Evolutionary conservation across 2,113 vertebrate species (phyloP), one percentile per base, ranked within the genome.

Genomic region (Siniperca chuatsi): DNA sequence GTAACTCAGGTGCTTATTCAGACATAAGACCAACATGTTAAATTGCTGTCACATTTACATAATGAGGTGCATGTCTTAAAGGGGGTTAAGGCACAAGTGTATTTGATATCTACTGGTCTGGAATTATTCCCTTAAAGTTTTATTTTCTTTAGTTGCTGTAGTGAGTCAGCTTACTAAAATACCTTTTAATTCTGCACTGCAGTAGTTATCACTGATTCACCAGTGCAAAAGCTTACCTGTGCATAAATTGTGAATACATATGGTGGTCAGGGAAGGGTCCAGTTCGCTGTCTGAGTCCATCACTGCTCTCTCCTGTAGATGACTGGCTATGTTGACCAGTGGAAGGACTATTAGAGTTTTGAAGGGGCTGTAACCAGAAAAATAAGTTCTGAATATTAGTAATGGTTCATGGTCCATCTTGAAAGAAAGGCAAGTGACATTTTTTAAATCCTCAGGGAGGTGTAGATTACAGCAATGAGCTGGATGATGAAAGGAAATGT

Each of bases 211-310:
- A 69, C 37, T 52, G 54, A 29, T 61, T 44, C n/a, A 13, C 2
- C n/a, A 20, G 50, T 50, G 42, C 68, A 40, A 44, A 54, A 52
- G 21, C 72, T 64, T 73, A 94, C 91, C 84, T 90, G 15, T 94
- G 91, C 83, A 92, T 86, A 62, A 89, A 85, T 6, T 92, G 82
- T 35, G 81, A 71, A 76, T 94, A 93, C 83, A 91, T 71, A 25
- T 91, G 87, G 20, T 94, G 82, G 68, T 87, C 89, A n/a, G 81
- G 85, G 75, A 82, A 76, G 23, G 89, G 20, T 64, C 78, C 91
- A 20, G 81, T 68, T 60, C 82, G 62, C 72, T 92, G 91, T 82
- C 85, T 79, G 81, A 95, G 79, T 21, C 93, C 92, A 61, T 91
- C 93, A 25, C 68, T 50, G 75, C 68, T 81, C 79, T 60, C 90